Evolutionary conservation across 2,797 vertebrate genomes (phyloP).

Genomic region (Anniella stebbinsi): DNA sequence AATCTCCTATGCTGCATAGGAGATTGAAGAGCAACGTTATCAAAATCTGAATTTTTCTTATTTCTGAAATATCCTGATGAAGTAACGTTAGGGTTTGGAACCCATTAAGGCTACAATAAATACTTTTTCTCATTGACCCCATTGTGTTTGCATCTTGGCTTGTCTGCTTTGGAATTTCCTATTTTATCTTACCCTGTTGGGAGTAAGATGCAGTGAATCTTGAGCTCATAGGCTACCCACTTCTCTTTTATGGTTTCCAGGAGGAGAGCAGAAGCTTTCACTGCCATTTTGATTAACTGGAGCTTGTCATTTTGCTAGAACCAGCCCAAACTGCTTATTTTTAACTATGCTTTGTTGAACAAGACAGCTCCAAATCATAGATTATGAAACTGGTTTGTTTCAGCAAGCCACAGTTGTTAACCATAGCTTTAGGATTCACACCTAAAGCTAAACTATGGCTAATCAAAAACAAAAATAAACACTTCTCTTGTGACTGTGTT

Average conservation of each 20-base stretch:
- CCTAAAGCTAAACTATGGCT: not conserved
- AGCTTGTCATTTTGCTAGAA: not conserved
- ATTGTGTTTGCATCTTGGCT: too few relatives aligned
- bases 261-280: not conserved
- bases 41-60: too few relatives aligned
- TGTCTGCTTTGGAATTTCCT: too few relatives aligned
- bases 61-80: too few relatives aligned
- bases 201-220: not conserved
- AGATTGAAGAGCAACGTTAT: too few relatives aligned
- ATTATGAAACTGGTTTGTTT: not conserved
- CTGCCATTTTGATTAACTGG: not conserved
- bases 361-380: not conserved
- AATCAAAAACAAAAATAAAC: not conserved
- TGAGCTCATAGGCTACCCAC: not conserved
- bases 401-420: not conserved
- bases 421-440: not conserved
- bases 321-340: not conserved
- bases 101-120: too few relatives aligned
- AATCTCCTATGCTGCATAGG: too few relatives aligned
- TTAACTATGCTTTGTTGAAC: not conserved
- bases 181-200: too few relatives aligned
- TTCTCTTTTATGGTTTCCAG: not conserved
- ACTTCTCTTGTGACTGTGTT: not conserved
- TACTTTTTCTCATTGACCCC: too few relatives aligned
- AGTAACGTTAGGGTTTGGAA: too few relatives aligned